Percentiles rank a stretch among this genome's conserved stretches.
These are phyloP conservation scores for Ptilodon capucinus DNA, from an alignment of 2,888 invertebrate species.

Conservation along the genomic window DNA sequence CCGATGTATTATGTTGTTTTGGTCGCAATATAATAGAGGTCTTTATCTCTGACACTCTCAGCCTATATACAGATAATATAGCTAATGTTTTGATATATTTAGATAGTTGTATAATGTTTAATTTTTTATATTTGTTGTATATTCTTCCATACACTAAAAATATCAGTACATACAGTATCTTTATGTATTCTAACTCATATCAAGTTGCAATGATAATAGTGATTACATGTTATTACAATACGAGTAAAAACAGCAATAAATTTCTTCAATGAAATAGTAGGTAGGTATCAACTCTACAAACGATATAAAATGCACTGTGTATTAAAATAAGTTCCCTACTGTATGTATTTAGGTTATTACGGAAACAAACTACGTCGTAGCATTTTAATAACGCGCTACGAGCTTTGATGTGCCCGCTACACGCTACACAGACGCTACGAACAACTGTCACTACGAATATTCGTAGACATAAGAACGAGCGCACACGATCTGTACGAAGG, in stretches of 20 bases:
- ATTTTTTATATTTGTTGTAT: no score
- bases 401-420: constrained; percentile 36
- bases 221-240: no score
- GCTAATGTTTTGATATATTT: not conserved
- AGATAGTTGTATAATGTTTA: no score
- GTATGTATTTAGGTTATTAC: not conserved
- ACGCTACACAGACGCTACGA: constrained; percentile 34
- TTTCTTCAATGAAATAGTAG: no score
- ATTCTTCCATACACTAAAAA: no score
- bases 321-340: not conserved
- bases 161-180: no score
- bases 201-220: no score
- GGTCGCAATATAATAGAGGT: constrained; percentile 24
- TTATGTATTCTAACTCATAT: no score
- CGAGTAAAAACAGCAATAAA: no score
- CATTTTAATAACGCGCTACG: constrained; percentile 40
- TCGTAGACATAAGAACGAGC: constrained; percentile 21
- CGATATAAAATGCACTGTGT: not conserved
- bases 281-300: not conserved
- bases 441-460: constrained; percentile 30
- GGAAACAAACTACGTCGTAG: constrained; percentile 13
- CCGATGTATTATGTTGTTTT: constrained; percentile 47
- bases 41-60: not conserved
- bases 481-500: constrained; percentile 12
- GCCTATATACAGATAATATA: no score